These are phyloP conservation scores for Mythimna ferrago DNA, from an alignment of 2,888 invertebrate species.

Conservation along the genomic window DNA sequence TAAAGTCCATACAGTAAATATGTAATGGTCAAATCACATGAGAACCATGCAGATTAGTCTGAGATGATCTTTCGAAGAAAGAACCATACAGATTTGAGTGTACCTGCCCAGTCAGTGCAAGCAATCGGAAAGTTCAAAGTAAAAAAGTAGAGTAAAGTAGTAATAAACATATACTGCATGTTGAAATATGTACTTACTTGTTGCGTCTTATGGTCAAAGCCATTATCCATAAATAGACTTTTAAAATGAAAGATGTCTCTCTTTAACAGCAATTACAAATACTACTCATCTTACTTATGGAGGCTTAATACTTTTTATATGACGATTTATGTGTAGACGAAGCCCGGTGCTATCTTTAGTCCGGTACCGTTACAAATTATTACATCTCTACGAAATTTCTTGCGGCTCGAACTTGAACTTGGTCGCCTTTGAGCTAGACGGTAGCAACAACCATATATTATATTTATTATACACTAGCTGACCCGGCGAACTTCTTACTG, in stretches of 20 bases:
- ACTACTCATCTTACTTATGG: slow-evolving; percentile 23
- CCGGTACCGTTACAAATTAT: slow-evolving; percentile 25
- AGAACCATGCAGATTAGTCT: no score
- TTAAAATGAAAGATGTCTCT: slow-evolving; percentile 2
- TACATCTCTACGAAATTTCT: not conserved
- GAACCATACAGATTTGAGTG: no score
- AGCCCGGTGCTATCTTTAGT: slow-evolving; percentile 7
- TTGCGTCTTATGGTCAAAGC: not conserved
- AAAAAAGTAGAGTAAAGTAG: no score
- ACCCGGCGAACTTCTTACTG: no score
- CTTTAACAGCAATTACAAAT: slow-evolving; percentile 20
- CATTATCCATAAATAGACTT: slow-evolving; percentile 9
- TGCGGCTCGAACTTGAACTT: slow-evolving; percentile 45
- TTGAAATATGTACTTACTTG: no score
- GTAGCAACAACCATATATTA: not conserved
- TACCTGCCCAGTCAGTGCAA: no score
- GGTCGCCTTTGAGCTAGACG: slow-evolving; percentile 9
- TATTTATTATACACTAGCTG: not conserved
- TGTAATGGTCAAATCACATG: no score
- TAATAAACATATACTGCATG: no score
- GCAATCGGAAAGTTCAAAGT: no score
- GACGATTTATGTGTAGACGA: slow-evolving; percentile 26
- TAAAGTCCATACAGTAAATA: no score
- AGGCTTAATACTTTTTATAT: slow-evolving; percentile 27
- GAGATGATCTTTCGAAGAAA: no score